These are phyloP conservation scores for Sceloporus undulatus DNA, from an alignment of 2,113 vertebrate species.

Conservation along the genomic window DNA sequence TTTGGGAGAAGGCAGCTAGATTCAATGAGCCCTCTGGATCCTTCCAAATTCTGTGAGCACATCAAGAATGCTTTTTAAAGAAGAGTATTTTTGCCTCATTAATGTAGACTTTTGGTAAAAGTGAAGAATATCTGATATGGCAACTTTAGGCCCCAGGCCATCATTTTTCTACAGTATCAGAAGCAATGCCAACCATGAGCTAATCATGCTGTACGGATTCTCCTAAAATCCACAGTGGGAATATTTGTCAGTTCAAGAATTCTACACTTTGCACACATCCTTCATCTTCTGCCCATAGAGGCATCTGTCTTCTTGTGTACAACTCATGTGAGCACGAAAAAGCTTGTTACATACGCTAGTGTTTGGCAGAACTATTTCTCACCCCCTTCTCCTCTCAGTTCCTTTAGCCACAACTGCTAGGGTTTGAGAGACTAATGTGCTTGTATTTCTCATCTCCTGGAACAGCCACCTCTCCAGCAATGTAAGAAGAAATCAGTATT, in stretches of 20 bases:
- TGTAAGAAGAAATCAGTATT: neutral
- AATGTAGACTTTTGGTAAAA: constrained; percentile 49
- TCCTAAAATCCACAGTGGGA: constrained; percentile 51
- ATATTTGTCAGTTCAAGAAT: constrained; percentile 56
- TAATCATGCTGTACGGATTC: constrained; percentile 37
- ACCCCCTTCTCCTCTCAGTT: too few relatives aligned
- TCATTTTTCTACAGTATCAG: constrained; percentile 24
- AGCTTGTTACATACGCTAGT: neutral
- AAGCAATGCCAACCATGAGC: constrained; percentile 51
- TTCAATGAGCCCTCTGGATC: too few relatives aligned
- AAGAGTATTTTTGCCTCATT: constrained; percentile 46
- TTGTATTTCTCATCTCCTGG: neutral
- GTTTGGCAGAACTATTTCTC: neutral
- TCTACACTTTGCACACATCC: neutral
- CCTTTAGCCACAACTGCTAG: neutral
- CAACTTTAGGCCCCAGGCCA: constrained; percentile 49
- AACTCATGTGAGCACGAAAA: neutral
- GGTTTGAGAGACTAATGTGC: neutral
- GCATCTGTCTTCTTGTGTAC: constrained; percentile 41
- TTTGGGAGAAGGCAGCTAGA: neutral
- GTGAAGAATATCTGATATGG: constrained; percentile 53
- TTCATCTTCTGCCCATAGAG: constrained; percentile 40
- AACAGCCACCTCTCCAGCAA: neutral
- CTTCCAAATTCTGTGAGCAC: neutral
- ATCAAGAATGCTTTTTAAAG: neutral